Evolutionary conservation across 2,888 invertebrate species (phyloP).

Genomic region (Sarcophaga carnaria): DNA sequence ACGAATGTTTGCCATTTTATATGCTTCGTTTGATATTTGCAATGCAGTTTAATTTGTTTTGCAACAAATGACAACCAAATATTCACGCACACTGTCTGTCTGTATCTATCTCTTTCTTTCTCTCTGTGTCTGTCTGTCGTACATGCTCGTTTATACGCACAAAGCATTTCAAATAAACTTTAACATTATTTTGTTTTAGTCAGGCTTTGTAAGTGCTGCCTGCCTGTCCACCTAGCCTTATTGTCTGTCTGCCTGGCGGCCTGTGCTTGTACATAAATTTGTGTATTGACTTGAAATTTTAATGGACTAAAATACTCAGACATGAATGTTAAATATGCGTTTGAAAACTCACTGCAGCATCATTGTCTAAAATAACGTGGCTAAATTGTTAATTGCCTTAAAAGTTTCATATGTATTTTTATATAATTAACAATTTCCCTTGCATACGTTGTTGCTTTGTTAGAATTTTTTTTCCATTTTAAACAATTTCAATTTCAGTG

Average conservation of each 20-base stretch:
- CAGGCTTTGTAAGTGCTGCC: not conserved
- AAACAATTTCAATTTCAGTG: no score
- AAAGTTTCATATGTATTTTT: no score
- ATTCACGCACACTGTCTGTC: not conserved
- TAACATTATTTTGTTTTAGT: conserved; percentile 45
- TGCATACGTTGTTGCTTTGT: conserved; percentile 8
- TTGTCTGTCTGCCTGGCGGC: not conserved
- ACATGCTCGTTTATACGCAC: not conserved
- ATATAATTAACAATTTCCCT: not conserved
- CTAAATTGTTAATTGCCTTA: not conserved
- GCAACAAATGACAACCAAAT: conserved; percentile 59
- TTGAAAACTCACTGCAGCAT: conserved; percentile 3
- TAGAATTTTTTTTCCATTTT: not conserved
- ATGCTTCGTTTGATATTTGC: conserved; percentile 66
- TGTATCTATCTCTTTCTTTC: not conserved
- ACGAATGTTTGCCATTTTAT: conserved; percentile 55
- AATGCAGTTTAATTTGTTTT: conserved; percentile 69
- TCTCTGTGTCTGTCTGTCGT: not conserved
- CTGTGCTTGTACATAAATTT: conserved; percentile 25
- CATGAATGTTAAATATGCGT: conserved; percentile 60
- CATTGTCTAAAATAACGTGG: conserved; percentile 8
- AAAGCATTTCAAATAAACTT: conserved; percentile 29
- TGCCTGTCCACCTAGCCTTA: not conserved
- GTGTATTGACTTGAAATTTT: conserved; percentile 55
- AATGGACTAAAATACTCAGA: conserved; percentile 66